Base-by-base conservation (phyloP, 2,113 vertebrate genomes). In the Machaerirhynchus nigripectus region DNA sequence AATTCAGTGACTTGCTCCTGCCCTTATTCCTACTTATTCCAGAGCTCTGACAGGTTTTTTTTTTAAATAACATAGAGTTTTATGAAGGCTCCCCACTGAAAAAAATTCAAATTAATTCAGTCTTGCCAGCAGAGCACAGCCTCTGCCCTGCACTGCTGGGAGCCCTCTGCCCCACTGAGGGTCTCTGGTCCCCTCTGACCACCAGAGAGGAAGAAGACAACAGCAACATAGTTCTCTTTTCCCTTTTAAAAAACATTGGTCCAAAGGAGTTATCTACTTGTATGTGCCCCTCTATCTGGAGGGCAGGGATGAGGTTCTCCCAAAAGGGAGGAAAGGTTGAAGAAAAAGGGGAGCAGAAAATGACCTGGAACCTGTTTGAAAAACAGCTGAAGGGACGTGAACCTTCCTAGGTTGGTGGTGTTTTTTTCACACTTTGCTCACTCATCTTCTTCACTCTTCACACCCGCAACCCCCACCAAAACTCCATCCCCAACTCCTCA, bases 191-290 rank as follows among this genome's bases (percentile, higher is more conserved):
- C 70, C 7, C 16, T 87, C 47, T 46, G 55, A 67, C 26, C 3
- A 1, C 0, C 0, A 35, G 9, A 44, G 18, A 52, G 0, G 0
- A 68, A 75, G 57, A 78, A 67, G 6, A 7, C 44, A 60, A 63
- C 9, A 71, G 52, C n/a, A 90, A 3, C 33, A 10, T 2, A 47
- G 14, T 5, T 75, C 35, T 70, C 15, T 61, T 73, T 39, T 35
- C 8, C 9, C 7, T 23, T 77, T 94, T 60, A 3, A n/a, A 53
- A 87, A 74, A 3, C 30, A 23, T 20, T 46, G 17, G 4, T 64
- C 18, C 21, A 50, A 78, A 47, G 21, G 18, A 55, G 4, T 47
- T 33, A 55, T 9, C 31, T 75, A 46, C 33, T 56, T 81, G 9
- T 9, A 10, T 37, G 61, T 37, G 37, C 9, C 30, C 49, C 70